These are phyloP conservation scores for Drosophila grimshawi DNA, from an alignment of 1,140 invertebrate genomes.

Conservation along the genomic window DNA sequence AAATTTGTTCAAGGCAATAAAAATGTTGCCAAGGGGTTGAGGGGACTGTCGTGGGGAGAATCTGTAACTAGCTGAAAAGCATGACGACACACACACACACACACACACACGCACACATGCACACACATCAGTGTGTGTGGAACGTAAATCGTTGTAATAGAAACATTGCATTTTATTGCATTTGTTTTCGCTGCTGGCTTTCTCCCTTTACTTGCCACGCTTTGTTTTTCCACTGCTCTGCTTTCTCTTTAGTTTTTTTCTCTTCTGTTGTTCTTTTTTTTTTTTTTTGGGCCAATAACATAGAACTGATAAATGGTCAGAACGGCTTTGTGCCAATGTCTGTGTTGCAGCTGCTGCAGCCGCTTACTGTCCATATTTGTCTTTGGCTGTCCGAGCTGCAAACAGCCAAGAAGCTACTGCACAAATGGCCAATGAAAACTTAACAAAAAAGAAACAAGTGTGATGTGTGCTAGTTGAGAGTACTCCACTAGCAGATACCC, in stretches of 20 bases:
- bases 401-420: conserved; percentile 32
- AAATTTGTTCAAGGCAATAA: conserved; percentile 69
- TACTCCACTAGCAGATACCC: background rate
- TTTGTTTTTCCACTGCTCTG: conserved; percentile 1
- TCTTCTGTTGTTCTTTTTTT: background rate
- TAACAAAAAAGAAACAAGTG: conserved; percentile 4
- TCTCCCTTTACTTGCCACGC: conserved; percentile 3
- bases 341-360: conserved; percentile 46
- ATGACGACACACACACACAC: conserved; percentile 16
- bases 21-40: conserved; percentile 56
- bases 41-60: background rate
- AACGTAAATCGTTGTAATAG: conserved; percentile 78
- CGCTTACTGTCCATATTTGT: conserved; percentile 62
- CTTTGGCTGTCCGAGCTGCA: conserved; percentile 24
- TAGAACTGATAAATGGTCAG: conserved; percentile 75
- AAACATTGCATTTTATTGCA: conserved; percentile 82
- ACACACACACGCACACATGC: background rate
- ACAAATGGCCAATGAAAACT: conserved; percentile 20
- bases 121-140: conserved; percentile 20
- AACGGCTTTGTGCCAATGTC: conserved; percentile 77
- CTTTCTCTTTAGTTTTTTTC: conserved; percentile 7
- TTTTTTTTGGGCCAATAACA: conserved; percentile 65
- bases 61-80: background rate
- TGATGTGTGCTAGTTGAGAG: background rate
- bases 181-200: conserved; percentile 57